These are phyloP conservation scores for Burhinus bistriatus DNA, from an alignment of 2,113 vertebrate genomes.

Conservation along the genomic window DNA sequence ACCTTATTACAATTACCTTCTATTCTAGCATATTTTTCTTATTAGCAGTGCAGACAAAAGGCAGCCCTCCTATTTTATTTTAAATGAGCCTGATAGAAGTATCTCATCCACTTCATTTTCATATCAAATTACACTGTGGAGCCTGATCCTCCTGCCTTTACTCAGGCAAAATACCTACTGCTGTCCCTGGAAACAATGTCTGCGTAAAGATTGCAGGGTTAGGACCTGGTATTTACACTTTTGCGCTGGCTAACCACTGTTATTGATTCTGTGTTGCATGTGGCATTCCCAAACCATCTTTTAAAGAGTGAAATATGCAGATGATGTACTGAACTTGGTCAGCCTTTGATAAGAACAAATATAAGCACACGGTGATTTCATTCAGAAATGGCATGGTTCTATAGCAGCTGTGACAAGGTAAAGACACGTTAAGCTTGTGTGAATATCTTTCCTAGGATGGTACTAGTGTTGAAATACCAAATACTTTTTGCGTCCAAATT, in stretches of 20 bases:
- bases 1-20: constrained; percentile 67
- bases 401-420: neutral
- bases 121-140: constrained; percentile 35
- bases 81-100: constrained; percentile 41
- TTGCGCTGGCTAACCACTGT: neutral
- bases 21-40: constrained; percentile 63
- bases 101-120: constrained; percentile 61
- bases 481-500: neutral
- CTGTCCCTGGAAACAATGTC: neutral
- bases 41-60: constrained; percentile 54
- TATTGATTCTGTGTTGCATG: constrained; percentile 15
- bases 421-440: neutral
- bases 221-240: neutral
- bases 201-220: neutral
- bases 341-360: constrained; percentile 37
- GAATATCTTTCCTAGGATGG: neutral
- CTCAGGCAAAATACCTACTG: neutral
- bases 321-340: neutral
- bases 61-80: constrained; percentile 54
- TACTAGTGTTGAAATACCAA: neutral
- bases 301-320: neutral
- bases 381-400: neutral
- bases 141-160: neutral
- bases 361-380: neutral
- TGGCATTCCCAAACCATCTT: neutral